These are phyloP conservation scores for Petroica traversi DNA, from an alignment of 2,113 vertebrate genomes.

Conservation along the genomic window DNA sequence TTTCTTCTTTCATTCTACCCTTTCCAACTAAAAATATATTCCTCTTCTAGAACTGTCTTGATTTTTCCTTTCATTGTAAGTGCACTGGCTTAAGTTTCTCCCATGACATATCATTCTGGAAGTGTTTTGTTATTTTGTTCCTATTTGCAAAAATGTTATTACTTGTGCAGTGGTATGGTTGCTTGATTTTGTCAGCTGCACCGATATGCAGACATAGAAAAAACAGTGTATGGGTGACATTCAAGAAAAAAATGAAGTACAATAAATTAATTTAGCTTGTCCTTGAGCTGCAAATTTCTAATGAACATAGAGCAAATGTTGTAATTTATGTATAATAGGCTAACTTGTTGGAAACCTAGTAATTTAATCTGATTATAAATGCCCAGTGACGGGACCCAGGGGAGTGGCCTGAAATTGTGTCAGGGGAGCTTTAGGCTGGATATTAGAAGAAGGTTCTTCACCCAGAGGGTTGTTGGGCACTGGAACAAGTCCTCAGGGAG, in stretches of 20 bases:
- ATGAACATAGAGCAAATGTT: neutral
- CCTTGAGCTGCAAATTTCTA: neutral
- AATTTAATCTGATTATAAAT: neutral
- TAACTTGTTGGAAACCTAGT: neutral
- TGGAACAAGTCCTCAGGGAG: neutral
- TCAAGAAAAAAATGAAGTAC: neutral
- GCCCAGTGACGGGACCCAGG: neutral
- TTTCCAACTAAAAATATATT: neutral
- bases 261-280: neutral
- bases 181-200: neutral
- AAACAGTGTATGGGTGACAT: neutral
- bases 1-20: neutral
- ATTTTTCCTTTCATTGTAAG: neutral
- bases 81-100: neutral
- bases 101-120: neutral
- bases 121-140: neutral
- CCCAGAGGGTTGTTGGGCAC: neutral
- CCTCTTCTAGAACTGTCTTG: neutral
- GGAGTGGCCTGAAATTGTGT: neutral
- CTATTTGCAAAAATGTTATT: neutral
- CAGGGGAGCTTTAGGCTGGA: neutral
- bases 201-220: neutral
- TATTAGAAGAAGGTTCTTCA: neutral
- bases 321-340: neutral
- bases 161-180: neutral